These are phyloP conservation scores for Oryzaephilus surinamensis DNA, from an alignment of 1,140 invertebrate species.

Conservation along the genomic window DNA sequence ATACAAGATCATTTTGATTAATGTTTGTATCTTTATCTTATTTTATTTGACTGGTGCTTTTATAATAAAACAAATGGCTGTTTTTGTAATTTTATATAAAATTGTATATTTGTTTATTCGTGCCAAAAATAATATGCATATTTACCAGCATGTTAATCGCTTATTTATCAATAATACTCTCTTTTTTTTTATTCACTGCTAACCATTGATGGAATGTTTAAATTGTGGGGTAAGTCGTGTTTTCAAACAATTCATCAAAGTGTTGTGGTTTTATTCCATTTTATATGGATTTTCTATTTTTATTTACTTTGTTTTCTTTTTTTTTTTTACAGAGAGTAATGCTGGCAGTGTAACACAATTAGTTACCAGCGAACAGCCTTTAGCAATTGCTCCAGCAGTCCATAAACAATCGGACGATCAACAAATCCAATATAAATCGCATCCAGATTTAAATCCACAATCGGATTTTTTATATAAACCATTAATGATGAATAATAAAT, in stretches of 20 bases:
- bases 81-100: slow-evolving; percentile 2
- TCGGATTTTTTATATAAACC: too few relatives aligned
- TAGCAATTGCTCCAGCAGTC: slow-evolving; percentile 42
- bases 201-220: too few relatives aligned
- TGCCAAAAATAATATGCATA: neutral
- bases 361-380: slow-evolving; percentile 49
- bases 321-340: slow-evolving; percentile 44
- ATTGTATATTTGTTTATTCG: slow-evolving; percentile 3
- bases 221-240: too few relatives aligned
- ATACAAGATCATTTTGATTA: slow-evolving; percentile 30
- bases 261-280: too few relatives aligned
- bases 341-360: slow-evolving; percentile 53
- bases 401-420: slow-evolving; percentile 37
- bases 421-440: slow-evolving; percentile 31
- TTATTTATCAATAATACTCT: too few relatives aligned
- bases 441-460: slow-evolving; percentile 30
- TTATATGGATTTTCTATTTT: neutral
- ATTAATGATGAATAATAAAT: too few relatives aligned
- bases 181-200: too few relatives aligned
- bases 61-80: too few relatives aligned
- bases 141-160: too few relatives aligned
- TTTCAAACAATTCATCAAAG: too few relatives aligned
- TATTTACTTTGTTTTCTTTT: neutral
- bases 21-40: too few relatives aligned
- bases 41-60: too few relatives aligned